Conservation (phyloP, 2,888 invertebrate genomes). For the Rhingia campestris region DNA sequence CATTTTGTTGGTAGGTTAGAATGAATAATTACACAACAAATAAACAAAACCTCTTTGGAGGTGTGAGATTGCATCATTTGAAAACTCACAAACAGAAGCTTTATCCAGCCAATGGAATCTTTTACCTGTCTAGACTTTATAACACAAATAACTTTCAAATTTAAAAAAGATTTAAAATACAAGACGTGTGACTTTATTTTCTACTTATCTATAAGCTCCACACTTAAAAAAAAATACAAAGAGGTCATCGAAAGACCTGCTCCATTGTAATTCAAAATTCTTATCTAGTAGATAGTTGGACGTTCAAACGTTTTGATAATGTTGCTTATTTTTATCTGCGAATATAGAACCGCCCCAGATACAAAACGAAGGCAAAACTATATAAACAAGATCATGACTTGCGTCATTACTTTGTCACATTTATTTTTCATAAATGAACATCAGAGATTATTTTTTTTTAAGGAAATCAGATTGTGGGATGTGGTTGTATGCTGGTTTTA, state of each 20-base stretch:
- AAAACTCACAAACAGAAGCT: too few relatives aligned
- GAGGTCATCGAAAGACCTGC: not conserved
- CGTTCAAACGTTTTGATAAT: not conserved
- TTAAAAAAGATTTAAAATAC: too few relatives aligned
- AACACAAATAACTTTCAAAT: too few relatives aligned
- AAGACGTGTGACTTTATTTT: too few relatives aligned
- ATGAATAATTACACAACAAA: too few relatives aligned
- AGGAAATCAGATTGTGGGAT: too few relatives aligned
- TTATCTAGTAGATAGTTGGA: not conserved
- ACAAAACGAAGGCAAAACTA: too few relatives aligned
- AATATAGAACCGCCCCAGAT: not conserved
- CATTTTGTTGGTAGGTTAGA: too few relatives aligned
- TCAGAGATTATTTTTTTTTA: not conserved
- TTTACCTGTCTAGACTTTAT: too few relatives aligned
- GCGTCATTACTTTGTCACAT: conserved; percentile 18
- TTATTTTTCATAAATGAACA: not conserved
- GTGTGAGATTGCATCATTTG: too few relatives aligned
- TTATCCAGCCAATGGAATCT: too few relatives aligned
- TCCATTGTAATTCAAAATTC: not conserved
- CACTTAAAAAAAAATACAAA: not conserved
- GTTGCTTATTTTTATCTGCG: not conserved
- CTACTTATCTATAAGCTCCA: not conserved
- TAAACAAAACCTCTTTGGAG: too few relatives aligned
- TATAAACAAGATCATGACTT: conserved; percentile 3
- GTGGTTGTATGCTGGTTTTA: not conserved